Base-by-base conservation (phyloP, 92 coral and sea anemone genomes). In the Porites cylindrica region DNA sequence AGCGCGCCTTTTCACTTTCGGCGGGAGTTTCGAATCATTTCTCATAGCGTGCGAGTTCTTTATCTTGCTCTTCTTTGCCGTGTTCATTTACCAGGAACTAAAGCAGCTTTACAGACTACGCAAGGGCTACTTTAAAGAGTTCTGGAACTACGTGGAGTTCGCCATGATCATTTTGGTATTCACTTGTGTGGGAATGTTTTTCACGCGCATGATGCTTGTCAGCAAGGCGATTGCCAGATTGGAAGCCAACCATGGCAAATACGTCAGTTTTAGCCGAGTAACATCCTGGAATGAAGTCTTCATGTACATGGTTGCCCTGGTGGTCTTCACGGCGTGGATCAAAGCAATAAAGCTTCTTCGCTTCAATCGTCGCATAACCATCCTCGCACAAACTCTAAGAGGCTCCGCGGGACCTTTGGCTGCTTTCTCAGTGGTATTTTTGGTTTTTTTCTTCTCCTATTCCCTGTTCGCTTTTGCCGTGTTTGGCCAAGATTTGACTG, bases 131-230 rank as follows among this genome's bases (percentile, higher is more conserved):
- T 93, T 96, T 78, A 92, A 77, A 75, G 94, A 90, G 52, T 91
- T 96, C 75, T 96, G 99, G 99, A 95, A 95, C 82, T 85, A 88
- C 20, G 62, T 96, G n/a, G 98, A 96, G 77, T 92, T 92, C 59
- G 9, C 70, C 20, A 80, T 96, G 81, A 95, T 95, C 43, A 59
- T 93, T 18, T 69, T 95, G 62, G 96, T 93, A 38, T 84, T 93
- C 69, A 83, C 94, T 6, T 88, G 96, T 51, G 93, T 96, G 21
- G 94, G 88, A 7, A 92, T 96, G 95, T 96, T 96, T 76, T 86
- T 96, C 75, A 88, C 93, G 70, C 94, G 99, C 6, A 47, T 92
- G 6, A 80, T 90, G 66, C 80, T 95, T 76, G 96, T 96, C 38
- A 94, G 83, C 62, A 82, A 83, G 13, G 93, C 98, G 10, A 53